Percentiles rank a stretch among this genome's conserved stretches.
These are phyloP conservation scores for Zoanthus solanderi DNA, from an alignment of 92 coral and sea anemone species.

Conservation along the genomic window DNA sequence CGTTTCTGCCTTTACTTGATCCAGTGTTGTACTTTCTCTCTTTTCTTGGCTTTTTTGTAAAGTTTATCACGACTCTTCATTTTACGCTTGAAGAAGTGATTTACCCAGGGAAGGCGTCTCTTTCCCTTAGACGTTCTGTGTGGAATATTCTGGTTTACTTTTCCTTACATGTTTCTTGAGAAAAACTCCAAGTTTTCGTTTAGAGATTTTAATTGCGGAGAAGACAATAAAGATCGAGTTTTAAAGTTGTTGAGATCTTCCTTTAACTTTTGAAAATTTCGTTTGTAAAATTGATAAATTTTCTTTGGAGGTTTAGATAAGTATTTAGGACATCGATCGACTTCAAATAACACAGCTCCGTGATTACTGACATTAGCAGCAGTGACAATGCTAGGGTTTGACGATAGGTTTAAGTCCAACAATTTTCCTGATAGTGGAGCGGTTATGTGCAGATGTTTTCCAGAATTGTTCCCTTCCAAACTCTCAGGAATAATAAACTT, in stretches of 20 bases:
- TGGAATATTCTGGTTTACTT: too few relatives aligned
- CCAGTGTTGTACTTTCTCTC: too few relatives aligned
- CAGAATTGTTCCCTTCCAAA: slow-evolving; percentile 52
- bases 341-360: background rate
- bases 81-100: too few relatives aligned
- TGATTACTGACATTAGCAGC: background rate
- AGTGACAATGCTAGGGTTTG: slow-evolving; percentile 5
- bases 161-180: background rate
- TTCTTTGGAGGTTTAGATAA: slow-evolving; percentile 26
- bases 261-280: slow-evolving; percentile 14
- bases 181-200: slow-evolving; percentile 26
- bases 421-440: background rate
- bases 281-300: slow-evolving; percentile 28
- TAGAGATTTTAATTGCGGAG: background rate
- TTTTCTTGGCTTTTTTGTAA: too few relatives aligned
- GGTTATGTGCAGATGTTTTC: slow-evolving; percentile 1
- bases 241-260: background rate
- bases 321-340: background rate
- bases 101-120: too few relatives aligned
- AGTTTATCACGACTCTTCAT: too few relatives aligned
- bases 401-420: slow-evolving; percentile 26
- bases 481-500: slow-evolving; percentile 37
- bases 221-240: background rate
- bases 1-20: too few relatives aligned
- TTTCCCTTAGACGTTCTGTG: too few relatives aligned